phyloP scores from a whole-genome alignment of 1,140 invertebrate species.

The Orussus abietinus region DNA sequence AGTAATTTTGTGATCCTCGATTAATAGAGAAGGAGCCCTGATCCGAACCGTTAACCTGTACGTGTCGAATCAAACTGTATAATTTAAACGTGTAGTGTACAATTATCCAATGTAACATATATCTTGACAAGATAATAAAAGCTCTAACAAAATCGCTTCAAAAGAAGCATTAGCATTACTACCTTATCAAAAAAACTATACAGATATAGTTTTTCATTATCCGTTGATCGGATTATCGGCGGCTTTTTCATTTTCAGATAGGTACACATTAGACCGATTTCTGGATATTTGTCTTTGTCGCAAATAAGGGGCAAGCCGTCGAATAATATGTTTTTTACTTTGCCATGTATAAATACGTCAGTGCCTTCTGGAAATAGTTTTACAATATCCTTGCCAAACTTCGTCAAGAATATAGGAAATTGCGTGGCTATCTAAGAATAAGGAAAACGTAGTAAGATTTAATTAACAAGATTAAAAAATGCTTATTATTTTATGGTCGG shows the following conservation, averaged over 20 bases:
- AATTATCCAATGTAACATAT: conserved; percentile 4
- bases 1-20: conserved; percentile 21
- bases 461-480: too few species aligned
- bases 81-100: conserved; percentile 4
- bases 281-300: conserved; percentile 16
- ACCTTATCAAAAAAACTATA: conserved; percentile 29
- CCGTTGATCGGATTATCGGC: conserved; percentile 15
- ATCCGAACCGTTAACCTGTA: conserved; percentile 20
- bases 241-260: conserved; percentile 15
- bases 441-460: too few species aligned
- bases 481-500: too few species aligned
- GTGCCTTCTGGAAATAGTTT: conserved; percentile 21
- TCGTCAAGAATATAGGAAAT: conserved; percentile 12
- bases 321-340: conserved; percentile 23
- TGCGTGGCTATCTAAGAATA: conserved; percentile 15
- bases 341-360: conserved; percentile 21
- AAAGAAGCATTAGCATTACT: conserved; percentile 2
- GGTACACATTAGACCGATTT: conserved; percentile 21
- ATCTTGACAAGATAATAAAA: conserved; percentile 1
- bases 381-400: conserved; percentile 19
- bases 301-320: conserved; percentile 24
- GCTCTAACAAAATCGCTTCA: background rate
- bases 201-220: conserved; percentile 14
- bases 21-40: conserved; percentile 24
- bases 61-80: too few species aligned